Base-by-base conservation (phyloP, 2,797 vertebrate genomes). In the Tragopan temminckii region DNA sequence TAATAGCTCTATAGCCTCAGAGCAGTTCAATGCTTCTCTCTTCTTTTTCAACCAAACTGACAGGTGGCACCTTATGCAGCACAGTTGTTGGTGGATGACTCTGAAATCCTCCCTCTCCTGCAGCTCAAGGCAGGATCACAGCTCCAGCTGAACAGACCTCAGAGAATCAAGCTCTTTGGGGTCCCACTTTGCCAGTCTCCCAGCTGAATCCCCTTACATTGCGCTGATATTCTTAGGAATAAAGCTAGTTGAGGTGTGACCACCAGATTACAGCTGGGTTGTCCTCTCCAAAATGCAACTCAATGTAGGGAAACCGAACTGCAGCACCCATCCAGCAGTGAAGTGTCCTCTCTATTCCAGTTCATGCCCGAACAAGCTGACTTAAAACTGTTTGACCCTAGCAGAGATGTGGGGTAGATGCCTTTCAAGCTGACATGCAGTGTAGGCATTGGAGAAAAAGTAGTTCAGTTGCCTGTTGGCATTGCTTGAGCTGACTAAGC, bases 361-460 rank as follows among this genome's bases (percentile, higher is more conserved):
- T 66, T 95, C 66, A 66, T 85, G 62, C 66, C 89, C 87, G n/a
- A 94, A 85, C 66, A 92, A 83, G 69, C 66, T 72, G 50, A 66
- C 72, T 38, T 66, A 69, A 95, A 92, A 57, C 23, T 84, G 93
- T 85, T 69, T 90, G 89, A 92, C 69, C 72, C 62, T 42, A 70
- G 55, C 43, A 78, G 63, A 95, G 63, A 78, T 15, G 50, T 67
- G 76, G 31, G 52, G 43, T 75, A 88, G 72, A 50, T 80, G 72
- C 24, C 67, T 83, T 89, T 55, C 63, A 93, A 87, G 36, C 7
- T 94, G 76, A 45, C 53, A 89, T 88, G 53, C 18, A 82, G 33
- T 31, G 46, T 15, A 81, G 52, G 45, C 16, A 21, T 7, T 72
- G 64, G 27, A 92, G 58, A 79, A 90, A 75, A 79, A 70, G 70